A percentile compares a stretch with the other conserved stretches of the same genome.
phyloP scores from a whole-genome alignment of 2,113 vertebrate genomes.

The crab-eating macaque (Macaca fascicularis) region T2T-MFA8v1.1 NC_088379.1:172870001-172870500 shows the following conservation, averaged over 20 bases:
- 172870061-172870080: slow-evolving; percentile 56
- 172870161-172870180: slow-evolving; percentile 39
- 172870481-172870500: neutral
- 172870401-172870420: neutral
- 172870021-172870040: slow-evolving; percentile 31
- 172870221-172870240: neutral
- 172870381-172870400: neutral
- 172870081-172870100: slow-evolving; percentile 51
- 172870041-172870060: slow-evolving; percentile 57
- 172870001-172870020: slow-evolving; percentile 21
- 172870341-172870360: neutral
- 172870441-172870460: neutral
- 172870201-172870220: slow-evolving; percentile 23
- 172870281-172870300: neutral
- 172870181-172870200: slow-evolving; percentile 12
- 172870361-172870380: neutral
- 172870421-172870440: neutral
- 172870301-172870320: neutral
- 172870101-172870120: slow-evolving; percentile 47
- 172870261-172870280: neutral
- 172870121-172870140: slow-evolving; percentile 44
- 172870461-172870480: neutral
- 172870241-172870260: slow-evolving; percentile 8
- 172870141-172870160: slow-evolving; percentile 24
- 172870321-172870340: neutral